phyloP scores from a whole-genome alignment of 2,888 invertebrate genomes.

The Metallyticus violacea region DNA sequence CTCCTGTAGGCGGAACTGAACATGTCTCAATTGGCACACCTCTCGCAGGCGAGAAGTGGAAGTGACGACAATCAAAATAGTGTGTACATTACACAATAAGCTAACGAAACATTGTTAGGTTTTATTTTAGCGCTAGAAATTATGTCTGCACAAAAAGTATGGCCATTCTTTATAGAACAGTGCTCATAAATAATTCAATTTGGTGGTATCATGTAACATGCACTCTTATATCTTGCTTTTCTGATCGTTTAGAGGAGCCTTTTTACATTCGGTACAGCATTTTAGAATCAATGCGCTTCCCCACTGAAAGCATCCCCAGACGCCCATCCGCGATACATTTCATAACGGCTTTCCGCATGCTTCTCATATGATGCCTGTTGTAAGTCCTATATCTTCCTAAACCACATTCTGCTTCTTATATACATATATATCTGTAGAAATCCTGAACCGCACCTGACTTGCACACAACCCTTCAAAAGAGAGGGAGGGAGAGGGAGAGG shows the following conservation, averaged over 20 bases:
- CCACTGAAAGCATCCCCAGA: conserved; percentile 19
- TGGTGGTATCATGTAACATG: too few species aligned
- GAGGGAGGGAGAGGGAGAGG: background rate
- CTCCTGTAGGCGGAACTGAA: too few species aligned
- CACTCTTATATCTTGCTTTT: too few species aligned
- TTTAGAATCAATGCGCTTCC: conserved; percentile 24
- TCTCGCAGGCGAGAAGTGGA: too few species aligned
- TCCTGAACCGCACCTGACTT: background rate
- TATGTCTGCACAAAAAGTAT: too few species aligned
- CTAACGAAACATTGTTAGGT: too few species aligned
- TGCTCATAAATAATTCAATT: too few species aligned
- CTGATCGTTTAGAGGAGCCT: background rate
- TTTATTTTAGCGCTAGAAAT: too few species aligned
- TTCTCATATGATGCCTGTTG: conserved; percentile 17
- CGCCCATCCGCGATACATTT: conserved; percentile 8
- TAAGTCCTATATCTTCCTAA: background rate
- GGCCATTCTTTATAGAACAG: too few species aligned
- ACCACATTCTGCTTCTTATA: background rate
- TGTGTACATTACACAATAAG: too few species aligned
- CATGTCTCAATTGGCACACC: too few species aligned
- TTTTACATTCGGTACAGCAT: background rate
- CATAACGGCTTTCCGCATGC: conserved; percentile 8
- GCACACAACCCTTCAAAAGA: background rate
- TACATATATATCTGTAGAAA: background rate
- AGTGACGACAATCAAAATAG: too few species aligned